Conservation (phyloP, 1,140 invertebrate genomes). For the Ganaspis sp. region DNA sequence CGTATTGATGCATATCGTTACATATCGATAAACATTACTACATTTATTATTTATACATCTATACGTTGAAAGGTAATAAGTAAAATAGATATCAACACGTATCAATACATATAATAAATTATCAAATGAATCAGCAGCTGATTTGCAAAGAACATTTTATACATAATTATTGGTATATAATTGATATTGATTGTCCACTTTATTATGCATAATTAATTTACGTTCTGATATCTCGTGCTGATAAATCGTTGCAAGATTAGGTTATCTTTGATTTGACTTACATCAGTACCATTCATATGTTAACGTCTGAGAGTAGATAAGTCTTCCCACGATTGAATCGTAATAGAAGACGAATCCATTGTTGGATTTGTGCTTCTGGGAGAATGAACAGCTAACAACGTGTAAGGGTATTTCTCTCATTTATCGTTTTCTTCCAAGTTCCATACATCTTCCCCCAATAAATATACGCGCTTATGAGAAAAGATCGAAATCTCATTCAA, state of each 20-base stretch:
- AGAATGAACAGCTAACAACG: conserved; percentile 18
- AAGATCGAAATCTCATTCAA: not conserved
- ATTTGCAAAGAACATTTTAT: no score
- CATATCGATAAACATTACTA: no score
- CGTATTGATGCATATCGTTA: no score
- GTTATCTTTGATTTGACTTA: conserved; percentile 20
- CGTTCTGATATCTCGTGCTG: not conserved
- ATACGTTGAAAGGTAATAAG: no score
- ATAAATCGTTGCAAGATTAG: conserved; percentile 13
- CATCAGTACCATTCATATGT: conserved; percentile 25
- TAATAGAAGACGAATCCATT: conserved; percentile 45
- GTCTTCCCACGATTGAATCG: conserved; percentile 36
- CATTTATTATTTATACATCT: no score
- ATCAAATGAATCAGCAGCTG: no score
- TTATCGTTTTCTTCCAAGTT: conserved; percentile 8
- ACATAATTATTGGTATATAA: no score
- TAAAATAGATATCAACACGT: no score
- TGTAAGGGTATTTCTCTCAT: conserved; percentile 17
- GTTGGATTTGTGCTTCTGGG: conserved; percentile 32
- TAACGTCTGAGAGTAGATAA: conserved; percentile 30
- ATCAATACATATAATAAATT: no score
- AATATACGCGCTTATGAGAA: not conserved
- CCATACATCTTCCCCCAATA: not conserved
- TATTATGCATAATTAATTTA: not conserved
- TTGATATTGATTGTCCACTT: no score